Base-by-base conservation (phyloP, 2,797 vertebrate species). In the Enteromius fasciolatus region DNA sequence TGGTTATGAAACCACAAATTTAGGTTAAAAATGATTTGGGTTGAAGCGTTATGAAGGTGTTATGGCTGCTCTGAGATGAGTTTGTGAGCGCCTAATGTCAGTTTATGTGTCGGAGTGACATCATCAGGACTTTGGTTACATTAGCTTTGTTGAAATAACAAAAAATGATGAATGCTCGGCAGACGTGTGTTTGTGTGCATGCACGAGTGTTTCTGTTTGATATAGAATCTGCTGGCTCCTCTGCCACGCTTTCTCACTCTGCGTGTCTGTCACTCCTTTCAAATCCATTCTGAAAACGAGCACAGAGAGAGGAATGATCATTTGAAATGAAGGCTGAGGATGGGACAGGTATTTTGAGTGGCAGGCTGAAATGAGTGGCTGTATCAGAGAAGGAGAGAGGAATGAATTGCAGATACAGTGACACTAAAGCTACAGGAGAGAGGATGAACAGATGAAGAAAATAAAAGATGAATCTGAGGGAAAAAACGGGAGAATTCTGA, bases 361-460 rank as follows among this genome's bases (percentile, higher is more conserved):
- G 92, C 92, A 90, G 90, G 72, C 87, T 89, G 87, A 92, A 93
- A 93, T 95, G 91, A 93, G 94, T 92, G 84, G 59, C 90, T 91
- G 86, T 91, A 92, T 92, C 90, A 85, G 67, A 86, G 87, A 91
- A 80, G 54, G 88, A 88, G 41, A 66, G 33, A 57, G 86, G 86
- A 89, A 89, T 87, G 89, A 89, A 91, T 90, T 90, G 87, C 89
- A 90, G 90, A 92, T 92, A 89, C 87, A 88, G 82, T 85, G 88
- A 87, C 76, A 41, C 52, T 88, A 81, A 82, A 82, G 84, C 83
- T 83, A 39, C 87, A 61, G 31, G 81, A 74, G 48, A 39, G 59
- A 68, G 46, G 61, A 28, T 20, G 70, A 67, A 39, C 36, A 31
- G 74, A 68, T 17, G 75, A 86, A 28, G 25, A 31, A 68, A 41